Conservation (phyloP, 2,797 vertebrate species). For the Micropoecilia bifurca region DNA sequence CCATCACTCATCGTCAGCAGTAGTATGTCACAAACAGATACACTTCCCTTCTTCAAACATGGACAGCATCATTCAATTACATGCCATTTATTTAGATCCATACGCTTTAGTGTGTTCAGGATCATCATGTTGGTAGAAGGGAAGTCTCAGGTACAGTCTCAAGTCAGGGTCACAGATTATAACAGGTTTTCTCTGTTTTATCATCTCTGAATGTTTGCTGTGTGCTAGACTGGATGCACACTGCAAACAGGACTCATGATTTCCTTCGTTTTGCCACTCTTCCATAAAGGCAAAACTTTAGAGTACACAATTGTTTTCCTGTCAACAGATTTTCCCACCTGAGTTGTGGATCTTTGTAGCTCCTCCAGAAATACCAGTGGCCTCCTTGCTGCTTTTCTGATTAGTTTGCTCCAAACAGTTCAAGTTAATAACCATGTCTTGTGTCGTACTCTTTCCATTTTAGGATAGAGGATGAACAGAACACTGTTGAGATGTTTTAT, state of each 20-base stretch:
- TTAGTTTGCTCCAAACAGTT: background rate
- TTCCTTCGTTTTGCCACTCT: background rate
- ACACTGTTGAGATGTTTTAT: background rate
- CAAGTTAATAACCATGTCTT: background rate
- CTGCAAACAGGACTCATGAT: background rate
- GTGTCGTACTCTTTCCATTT: background rate
- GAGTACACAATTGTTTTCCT: background rate
- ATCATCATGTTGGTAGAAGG: background rate
- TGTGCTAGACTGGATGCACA: background rate
- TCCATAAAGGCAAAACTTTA: background rate
- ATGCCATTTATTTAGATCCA: background rate
- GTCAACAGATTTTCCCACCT: background rate
- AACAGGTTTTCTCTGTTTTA: background rate
- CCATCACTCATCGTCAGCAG: constrained; percentile 56
- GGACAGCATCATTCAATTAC: background rate
- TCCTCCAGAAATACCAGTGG: no score
- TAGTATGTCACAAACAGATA: constrained; percentile 38
- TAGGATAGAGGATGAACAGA: background rate
- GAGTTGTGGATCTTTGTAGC: no score
- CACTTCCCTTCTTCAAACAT: background rate
- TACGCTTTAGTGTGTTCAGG: background rate
- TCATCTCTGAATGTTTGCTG: background rate
- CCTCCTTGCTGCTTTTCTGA: background rate
- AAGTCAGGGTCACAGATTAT: background rate
- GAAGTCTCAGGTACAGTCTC: background rate